Conservation (phyloP, 37 sponge, comb jelly and placozoan genomes). For the Amphimedon queenslandica region DNA sequence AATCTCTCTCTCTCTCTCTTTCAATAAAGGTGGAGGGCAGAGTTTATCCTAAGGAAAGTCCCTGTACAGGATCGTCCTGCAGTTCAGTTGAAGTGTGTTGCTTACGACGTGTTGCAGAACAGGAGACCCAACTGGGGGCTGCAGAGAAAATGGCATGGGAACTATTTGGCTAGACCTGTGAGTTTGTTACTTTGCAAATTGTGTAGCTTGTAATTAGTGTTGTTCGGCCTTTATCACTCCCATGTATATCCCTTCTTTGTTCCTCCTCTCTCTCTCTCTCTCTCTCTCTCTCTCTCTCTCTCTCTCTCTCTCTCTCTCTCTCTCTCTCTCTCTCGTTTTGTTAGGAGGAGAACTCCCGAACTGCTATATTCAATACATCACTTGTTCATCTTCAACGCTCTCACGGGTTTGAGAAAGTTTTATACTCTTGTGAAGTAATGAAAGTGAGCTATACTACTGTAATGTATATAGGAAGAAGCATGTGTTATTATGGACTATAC, state of each 20-base stretch:
- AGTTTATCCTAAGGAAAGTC: conserved; percentile 41
- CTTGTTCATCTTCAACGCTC: conserved; percentile 33
- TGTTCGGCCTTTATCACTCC: too few relatives aligned
- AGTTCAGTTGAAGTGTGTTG: conserved; percentile 54
- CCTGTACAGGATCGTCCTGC: conserved; percentile 45
- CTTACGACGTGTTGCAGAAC: conserved; percentile 36
- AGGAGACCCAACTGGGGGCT: conserved; percentile 43
- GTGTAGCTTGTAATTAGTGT: too few relatives aligned
- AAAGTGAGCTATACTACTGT: too few relatives aligned
- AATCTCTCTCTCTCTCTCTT: not conserved
- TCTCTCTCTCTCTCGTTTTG: not conserved
- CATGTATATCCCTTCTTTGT: too few relatives aligned
- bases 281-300: too few relatives aligned
- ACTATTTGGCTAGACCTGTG: conserved; percentile 28
- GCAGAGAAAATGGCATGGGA: conserved; percentile 42
- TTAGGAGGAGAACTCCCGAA: conserved; percentile 35
- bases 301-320: too few relatives aligned
- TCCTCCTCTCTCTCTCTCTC: too few relatives aligned
- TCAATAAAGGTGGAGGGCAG: conserved; percentile 43
- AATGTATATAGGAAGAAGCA: too few relatives aligned
- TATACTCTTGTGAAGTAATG: conserved; percentile 41
- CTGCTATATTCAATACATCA: conserved; percentile 28
- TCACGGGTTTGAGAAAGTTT: conserved; percentile 46
- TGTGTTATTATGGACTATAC: too few relatives aligned
- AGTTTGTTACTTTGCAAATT: not conserved